phyloP scores from a whole-genome alignment of 2,888 invertebrate species.

The Andrena hattorfiana region DNA sequence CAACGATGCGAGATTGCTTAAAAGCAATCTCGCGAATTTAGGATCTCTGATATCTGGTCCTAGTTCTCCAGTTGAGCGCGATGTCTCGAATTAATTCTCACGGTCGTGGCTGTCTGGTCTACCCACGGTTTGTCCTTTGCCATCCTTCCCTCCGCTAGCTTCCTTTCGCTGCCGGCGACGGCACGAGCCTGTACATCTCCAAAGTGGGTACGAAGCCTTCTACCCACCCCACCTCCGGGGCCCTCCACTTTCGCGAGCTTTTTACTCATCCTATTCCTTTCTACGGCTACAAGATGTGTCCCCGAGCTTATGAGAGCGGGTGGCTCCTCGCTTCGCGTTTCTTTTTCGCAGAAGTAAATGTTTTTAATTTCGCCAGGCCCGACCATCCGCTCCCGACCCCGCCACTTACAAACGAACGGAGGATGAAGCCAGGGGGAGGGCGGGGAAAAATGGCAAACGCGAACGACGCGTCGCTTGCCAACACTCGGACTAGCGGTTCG shows the following conservation, averaged over 20 bases:
- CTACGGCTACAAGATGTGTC: slow-evolving; percentile 71
- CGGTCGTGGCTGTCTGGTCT: slow-evolving; percentile 46
- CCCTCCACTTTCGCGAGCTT: slow-evolving; percentile 50
- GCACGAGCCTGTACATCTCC: slow-evolving; percentile 60
- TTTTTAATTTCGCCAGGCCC: slow-evolving; percentile 75
- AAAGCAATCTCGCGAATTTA: slow-evolving; percentile 18
- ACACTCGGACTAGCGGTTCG: slow-evolving; percentile 39
- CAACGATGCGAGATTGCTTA: neutral
- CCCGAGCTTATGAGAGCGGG: slow-evolving; percentile 74
- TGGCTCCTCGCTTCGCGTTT: slow-evolving; percentile 63
- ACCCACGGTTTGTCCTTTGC: slow-evolving; percentile 38
- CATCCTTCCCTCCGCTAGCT: slow-evolving; percentile 26
- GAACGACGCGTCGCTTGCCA: slow-evolving; percentile 52
- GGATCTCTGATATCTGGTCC: slow-evolving; percentile 22
- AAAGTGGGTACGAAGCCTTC: slow-evolving; percentile 55
- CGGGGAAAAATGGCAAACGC: slow-evolving; percentile 37
- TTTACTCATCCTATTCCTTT: slow-evolving; percentile 55
- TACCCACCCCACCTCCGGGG: slow-evolving; percentile 27
- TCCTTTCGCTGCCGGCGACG: slow-evolving; percentile 38
- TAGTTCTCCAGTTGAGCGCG: slow-evolving; percentile 32
- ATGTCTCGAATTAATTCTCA: slow-evolving; percentile 64
- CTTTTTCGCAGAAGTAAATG: slow-evolving; percentile 73
- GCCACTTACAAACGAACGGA: slow-evolving; percentile 38
- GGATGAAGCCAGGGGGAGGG: slow-evolving; percentile 17
- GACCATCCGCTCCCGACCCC: neutral